These are phyloP conservation scores for Drosophila lutescens DNA, from an alignment of 2,888 invertebrate species.

Conservation along the genomic window DNA sequence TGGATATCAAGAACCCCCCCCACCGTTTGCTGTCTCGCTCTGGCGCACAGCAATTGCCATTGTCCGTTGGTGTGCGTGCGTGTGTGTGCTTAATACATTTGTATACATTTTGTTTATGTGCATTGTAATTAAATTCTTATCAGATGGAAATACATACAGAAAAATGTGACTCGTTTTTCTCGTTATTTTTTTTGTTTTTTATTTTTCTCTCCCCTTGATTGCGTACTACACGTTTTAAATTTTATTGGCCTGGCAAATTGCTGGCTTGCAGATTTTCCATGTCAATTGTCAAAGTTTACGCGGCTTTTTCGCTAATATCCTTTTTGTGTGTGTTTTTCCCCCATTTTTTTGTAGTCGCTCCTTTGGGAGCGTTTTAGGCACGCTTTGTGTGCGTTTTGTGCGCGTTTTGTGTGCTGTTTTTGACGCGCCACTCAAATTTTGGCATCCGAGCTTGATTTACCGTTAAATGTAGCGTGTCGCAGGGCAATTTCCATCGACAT, in stretches of 20 bases:
- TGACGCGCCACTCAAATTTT: conserved; percentile 43
- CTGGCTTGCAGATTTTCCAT: conserved; percentile 62
- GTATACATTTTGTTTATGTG: conserved; percentile 72
- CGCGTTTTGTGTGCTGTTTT: conserved; percentile 33
- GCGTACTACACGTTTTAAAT: conserved; percentile 6
- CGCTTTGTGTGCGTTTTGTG: neutral
- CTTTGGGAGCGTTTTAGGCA: conserved; percentile 18
- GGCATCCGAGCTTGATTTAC: conserved; percentile 49
- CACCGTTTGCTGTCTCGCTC: neutral
- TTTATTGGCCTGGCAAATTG: conserved; percentile 57
- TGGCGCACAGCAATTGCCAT: neutral
- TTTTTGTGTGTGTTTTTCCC: neutral
- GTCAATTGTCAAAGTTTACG: conserved; percentile 69
- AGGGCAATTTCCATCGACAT: neutral
- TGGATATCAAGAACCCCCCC: conserved; percentile 12
- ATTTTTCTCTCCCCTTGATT: neutral
- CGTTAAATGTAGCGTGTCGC: conserved; percentile 43
- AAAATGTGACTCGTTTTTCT: conserved; percentile 39
- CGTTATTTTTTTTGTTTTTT: neutral
- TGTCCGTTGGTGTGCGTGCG: conserved; percentile 38
- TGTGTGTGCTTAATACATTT: conserved; percentile 58
- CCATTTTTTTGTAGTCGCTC: conserved; percentile 1
- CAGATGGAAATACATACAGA: conserved; percentile 61
- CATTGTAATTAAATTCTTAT: conserved; percentile 78
- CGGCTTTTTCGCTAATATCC: conserved; percentile 9